These are phyloP conservation scores for Nebria salina DNA, from an alignment of 2,888 invertebrate genomes.

Conservation along the genomic window DNA sequence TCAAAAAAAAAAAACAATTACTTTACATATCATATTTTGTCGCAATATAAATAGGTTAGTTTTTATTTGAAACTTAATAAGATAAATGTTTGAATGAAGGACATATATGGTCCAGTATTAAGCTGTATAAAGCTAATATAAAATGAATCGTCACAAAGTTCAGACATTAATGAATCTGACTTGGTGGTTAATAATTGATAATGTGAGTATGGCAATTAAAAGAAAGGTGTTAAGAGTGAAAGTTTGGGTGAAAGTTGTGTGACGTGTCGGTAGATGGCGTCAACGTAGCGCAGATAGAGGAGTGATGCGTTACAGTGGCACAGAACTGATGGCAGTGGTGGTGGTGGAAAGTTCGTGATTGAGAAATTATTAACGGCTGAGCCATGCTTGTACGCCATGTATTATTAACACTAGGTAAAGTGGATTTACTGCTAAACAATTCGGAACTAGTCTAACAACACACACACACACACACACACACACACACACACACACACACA, in stretches of 20 bases:
- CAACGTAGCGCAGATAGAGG: not conserved
- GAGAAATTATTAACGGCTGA: constrained; percentile 40
- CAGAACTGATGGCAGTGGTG: not conserved
- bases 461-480: not conserved
- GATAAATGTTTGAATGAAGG: too few relatives aligned
- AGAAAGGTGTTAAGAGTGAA: not conserved
- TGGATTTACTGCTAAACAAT: constrained; percentile 47
- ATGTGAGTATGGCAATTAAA: not conserved
- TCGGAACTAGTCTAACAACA: constrained; percentile 35
- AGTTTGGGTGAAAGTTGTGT: constrained; percentile 1
- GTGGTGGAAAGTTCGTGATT: constrained; percentile 41
- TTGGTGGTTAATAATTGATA: not conserved
- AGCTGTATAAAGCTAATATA: not conserved
- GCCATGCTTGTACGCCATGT: constrained; percentile 20
- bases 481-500: not conserved
- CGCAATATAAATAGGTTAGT: not conserved
- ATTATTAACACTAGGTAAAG: constrained; percentile 45
- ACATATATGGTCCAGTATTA: too few relatives aligned
- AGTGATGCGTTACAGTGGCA: constrained; percentile 41
- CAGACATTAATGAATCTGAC: not conserved
- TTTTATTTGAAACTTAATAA: too few relatives aligned
- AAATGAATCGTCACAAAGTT: not conserved
- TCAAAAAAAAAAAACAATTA: not conserved
- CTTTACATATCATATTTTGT: not conserved
- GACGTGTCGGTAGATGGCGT: not conserved